A percentile compares a stretch with the other conserved stretches of the same genome.
Conservation (phyloP, 2,888 invertebrate species). For the Oasisia sp. region DNA sequence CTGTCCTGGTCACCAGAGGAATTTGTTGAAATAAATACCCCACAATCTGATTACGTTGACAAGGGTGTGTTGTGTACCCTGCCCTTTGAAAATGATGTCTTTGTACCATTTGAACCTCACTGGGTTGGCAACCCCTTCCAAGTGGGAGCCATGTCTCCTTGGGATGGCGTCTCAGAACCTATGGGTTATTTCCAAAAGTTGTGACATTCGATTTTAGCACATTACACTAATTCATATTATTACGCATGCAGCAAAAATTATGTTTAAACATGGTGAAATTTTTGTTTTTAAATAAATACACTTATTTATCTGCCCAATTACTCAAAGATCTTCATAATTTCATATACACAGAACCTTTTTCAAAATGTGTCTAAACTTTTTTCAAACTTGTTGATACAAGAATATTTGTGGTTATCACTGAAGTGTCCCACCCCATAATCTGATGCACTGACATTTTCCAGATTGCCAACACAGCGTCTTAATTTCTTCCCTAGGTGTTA, state of each 20-base stretch:
- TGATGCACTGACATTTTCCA: not conserved
- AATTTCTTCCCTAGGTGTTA: not conserved
- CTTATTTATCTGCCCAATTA: too few relatives aligned
- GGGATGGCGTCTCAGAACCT: not conserved
- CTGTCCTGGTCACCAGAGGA: not conserved
- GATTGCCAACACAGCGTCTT: not conserved
- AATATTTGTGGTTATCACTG: not conserved
- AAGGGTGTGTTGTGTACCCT: constrained; percentile 6
- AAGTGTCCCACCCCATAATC: not conserved
- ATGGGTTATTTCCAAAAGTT: not conserved
- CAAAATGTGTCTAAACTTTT: not conserved
- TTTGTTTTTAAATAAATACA: too few relatives aligned
- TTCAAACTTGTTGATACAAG: not conserved
- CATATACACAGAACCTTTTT: not conserved
- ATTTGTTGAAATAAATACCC: not conserved
- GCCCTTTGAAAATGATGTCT: not conserved
- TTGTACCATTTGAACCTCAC: not conserved
- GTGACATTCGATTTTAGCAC: not conserved
- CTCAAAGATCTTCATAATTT: not conserved
- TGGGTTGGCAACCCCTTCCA: not conserved
- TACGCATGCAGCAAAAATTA: too few relatives aligned
- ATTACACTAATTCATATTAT: too few relatives aligned
- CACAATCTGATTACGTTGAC: not conserved
- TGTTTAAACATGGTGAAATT: too few relatives aligned
- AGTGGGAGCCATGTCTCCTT: not conserved